phyloP scores from a whole-genome alignment of 2,888 invertebrate genomes.

The Polymixis lichenea region DNA sequence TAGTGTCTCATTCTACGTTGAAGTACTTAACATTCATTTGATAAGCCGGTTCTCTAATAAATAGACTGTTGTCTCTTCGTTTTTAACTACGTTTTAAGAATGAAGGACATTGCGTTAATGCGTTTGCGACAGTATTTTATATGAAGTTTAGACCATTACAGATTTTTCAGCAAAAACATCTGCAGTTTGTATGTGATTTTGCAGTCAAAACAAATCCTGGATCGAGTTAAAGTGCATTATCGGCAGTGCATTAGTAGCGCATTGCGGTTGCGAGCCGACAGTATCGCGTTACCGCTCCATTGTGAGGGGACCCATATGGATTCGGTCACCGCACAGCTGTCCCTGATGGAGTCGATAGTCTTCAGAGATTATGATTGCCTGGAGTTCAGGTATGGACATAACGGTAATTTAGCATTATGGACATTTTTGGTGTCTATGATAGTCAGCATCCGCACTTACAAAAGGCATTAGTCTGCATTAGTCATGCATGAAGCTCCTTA shows the following conservation, averaged over 20 bases:
- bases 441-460: neutral
- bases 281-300: conserved; percentile 63
- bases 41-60: neutral
- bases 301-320: conserved; percentile 57
- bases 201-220: conserved; percentile 5
- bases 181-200: neutral
- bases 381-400: conserved; percentile 26
- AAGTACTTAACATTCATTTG: conserved; percentile 22
- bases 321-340: conserved; percentile 39
- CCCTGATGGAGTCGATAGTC: conserved; percentile 41
- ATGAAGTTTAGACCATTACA: neutral
- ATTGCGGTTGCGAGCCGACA: conserved; percentile 36
- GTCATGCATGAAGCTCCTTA: neutral
- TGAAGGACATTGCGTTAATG: neutral
- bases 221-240: conserved; percentile 31
- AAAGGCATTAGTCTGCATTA: conserved; percentile 3
- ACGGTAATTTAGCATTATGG: neutral
- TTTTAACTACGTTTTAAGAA: neutral
- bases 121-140: neutral
- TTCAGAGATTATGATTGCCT: conserved; percentile 46
- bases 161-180: neutral
- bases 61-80: neutral
- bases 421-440: neutral
- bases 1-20: neutral
- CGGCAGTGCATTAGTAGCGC: conserved; percentile 36